These are phyloP conservation scores for Coturnix japonica DNA, from an alignment of 2,113 vertebrate species.

Conservation along the genomic window DNA sequence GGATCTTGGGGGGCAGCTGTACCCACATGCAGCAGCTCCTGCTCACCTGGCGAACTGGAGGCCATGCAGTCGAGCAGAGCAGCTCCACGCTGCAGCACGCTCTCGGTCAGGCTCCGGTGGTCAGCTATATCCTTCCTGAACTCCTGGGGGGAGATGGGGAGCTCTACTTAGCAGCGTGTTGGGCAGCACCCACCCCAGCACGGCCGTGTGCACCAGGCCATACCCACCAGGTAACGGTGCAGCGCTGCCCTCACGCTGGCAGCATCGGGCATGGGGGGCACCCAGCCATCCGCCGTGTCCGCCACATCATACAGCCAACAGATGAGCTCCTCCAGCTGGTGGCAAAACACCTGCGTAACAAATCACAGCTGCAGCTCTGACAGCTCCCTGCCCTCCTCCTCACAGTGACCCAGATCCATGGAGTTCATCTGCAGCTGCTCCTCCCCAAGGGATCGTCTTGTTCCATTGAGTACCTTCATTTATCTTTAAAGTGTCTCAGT, in stretches of 20 bases:
- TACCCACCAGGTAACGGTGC: constrained; percentile 84
- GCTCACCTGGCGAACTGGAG: constrained; percentile 84
- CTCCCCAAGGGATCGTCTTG: background rate
- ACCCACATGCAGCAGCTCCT: accelerated
- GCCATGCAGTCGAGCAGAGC: constrained; percentile 85
- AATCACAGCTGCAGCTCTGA: background rate
- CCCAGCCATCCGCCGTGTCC: constrained; percentile 74
- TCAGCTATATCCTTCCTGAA: constrained; percentile 85
- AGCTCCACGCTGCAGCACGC: constrained; percentile 84
- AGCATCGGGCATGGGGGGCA: constrained; percentile 64
- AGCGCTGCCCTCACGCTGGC: constrained; percentile 79
- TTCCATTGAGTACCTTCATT: constrained; percentile 23
- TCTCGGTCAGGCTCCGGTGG: constrained; percentile 82
- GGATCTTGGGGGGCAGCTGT: background rate
- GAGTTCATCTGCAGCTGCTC: background rate
- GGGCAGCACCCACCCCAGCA: background rate
- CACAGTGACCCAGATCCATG: accelerated
- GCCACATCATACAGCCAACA: constrained; percentile 81
- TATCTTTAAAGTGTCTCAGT: background rate
- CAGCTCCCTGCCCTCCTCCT: background rate
- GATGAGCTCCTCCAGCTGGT: constrained; percentile 88
- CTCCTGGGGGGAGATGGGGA: constrained; percentile 71
- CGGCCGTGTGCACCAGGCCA: too few relatives aligned
- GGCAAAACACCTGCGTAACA: constrained; percentile 84
- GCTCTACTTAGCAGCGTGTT: accelerated